Conservation (phyloP, 2,888 invertebrate species). For the Aproaerema taeniolella region DNA sequence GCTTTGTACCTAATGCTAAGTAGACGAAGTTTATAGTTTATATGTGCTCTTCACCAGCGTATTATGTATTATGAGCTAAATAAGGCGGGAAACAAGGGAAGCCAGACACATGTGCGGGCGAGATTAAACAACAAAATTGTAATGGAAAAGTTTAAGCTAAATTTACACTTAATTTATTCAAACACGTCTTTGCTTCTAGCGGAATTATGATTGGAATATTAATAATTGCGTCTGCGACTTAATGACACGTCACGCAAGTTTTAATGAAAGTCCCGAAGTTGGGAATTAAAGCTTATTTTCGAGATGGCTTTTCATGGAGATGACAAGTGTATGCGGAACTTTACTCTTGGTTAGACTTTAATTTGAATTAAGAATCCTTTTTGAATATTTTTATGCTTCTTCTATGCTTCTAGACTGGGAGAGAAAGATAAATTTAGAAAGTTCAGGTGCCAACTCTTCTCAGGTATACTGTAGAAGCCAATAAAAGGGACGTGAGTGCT, state of each 20-base stretch:
- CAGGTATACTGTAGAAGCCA: too few species aligned
- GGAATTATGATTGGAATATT: slow-evolving; percentile 70
- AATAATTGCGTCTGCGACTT: slow-evolving; percentile 62
- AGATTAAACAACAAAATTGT: slow-evolving; percentile 25
- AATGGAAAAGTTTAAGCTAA: slow-evolving; percentile 29
- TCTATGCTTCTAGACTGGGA: too few species aligned
- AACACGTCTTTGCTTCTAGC: slow-evolving; percentile 60
- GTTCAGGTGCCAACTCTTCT: too few species aligned
- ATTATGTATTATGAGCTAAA: slow-evolving; percentile 8
- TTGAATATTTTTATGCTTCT: too few species aligned
- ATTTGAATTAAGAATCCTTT: too few species aligned
- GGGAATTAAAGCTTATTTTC: slow-evolving; percentile 55
- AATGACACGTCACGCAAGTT: slow-evolving; percentile 74
- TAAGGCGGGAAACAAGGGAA: slow-evolving; percentile 8
- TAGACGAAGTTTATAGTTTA: not conserved
- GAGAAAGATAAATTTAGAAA: too few species aligned
- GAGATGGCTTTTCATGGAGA: too few species aligned
- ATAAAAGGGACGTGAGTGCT: too few species aligned
- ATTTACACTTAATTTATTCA: slow-evolving; percentile 51
- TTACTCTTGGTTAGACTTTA: too few species aligned
- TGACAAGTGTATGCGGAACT: too few species aligned
- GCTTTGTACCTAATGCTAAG: slow-evolving; percentile 11
- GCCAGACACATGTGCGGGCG: slow-evolving; percentile 16
- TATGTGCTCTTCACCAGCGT: not conserved
- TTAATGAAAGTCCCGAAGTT: slow-evolving; percentile 69